These are phyloP conservation scores for Ceratotherium simum DNA, from an alignment of 2,113 vertebrate genomes.

Conservation along the genomic window DNA sequence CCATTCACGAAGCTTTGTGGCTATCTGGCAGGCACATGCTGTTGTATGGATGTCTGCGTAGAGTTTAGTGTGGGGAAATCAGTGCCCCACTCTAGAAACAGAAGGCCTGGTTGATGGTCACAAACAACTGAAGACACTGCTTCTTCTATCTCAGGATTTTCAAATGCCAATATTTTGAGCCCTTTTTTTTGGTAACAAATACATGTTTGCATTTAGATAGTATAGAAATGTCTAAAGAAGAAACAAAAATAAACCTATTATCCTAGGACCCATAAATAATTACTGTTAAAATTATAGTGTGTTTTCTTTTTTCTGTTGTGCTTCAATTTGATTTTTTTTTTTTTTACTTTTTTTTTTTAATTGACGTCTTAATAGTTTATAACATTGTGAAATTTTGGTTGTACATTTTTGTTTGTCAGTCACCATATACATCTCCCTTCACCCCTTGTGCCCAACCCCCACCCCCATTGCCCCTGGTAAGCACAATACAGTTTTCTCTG, in stretches of 20 bases:
- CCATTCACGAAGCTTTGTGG: neutral
- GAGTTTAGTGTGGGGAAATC: neutral
- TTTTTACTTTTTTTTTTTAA: too few species aligned
- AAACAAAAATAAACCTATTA: neutral
- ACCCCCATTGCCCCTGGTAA: too few species aligned
- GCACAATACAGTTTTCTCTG: too few species aligned
- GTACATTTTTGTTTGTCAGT: too few species aligned
- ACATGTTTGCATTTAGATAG: constrained; percentile 24
- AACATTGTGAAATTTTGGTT: too few species aligned
- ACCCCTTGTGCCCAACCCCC: too few species aligned
- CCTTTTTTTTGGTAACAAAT: neutral
- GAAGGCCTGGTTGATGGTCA: neutral
- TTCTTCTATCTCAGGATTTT: neutral
- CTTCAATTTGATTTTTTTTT: constrained; percentile 26
- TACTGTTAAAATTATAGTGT: constrained; percentile 8
- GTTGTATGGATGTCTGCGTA: neutral
- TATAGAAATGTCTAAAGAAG: constrained; percentile 20
- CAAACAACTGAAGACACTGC: neutral
- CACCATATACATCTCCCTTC: too few species aligned
- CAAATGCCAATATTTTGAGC: neutral
- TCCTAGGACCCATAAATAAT: neutral
- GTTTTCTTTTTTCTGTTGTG: neutral
- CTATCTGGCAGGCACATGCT: neutral
- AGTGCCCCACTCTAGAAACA: neutral
- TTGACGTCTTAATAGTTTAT: too few species aligned